Evolutionary conservation across 2,888 invertebrate species (phyloP), one percentile per base, ranked within the genome.

Genomic region (Dinocampus coccinellae): DNA sequence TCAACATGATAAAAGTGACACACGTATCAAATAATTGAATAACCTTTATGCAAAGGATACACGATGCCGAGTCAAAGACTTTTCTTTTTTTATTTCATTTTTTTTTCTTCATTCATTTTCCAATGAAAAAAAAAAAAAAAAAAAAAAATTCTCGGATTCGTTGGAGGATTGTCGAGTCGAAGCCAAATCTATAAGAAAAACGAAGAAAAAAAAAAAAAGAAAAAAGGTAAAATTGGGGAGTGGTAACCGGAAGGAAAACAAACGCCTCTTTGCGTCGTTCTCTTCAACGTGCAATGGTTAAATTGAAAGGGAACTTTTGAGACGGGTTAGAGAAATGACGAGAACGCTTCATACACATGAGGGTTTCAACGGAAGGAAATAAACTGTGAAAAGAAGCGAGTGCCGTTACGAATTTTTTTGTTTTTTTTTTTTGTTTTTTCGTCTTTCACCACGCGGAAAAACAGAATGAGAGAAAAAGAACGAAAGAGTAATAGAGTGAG

Each of bases 191-290:
- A 52, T 52, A 47, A 42, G 39, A 22, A 24, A 61, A 34, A 24
- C 10, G 2, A 36, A 42, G 24, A 62, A 29, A 34, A 57, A 57
- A 26, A 39, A 57, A 57, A 55, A 22, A 55, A 10, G 55, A 55
- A 55, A 26, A 55, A 55, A 55, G 20, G 24, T 47, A 36, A n/a
- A n/a, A n/a, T n/a, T n/a, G 53, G 66, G 61, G 66, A 71, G 58
- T 55, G 70, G 66, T 66, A 61, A 55, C 70, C 66, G 70, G 70
- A 71, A 71, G 70, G 61, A 71, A 71, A 71, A 71, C 70, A 71
- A 71, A 61, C 64, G 39, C 66, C 66, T 63, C 61, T 66, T 71
- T 66, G 36, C 55, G 57, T 39, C 39, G 53, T 53, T 34, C 33
- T 64, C 53, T 29, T 52, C 61, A 61, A 20, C 34, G 61, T 53